Evolutionary conservation across 2,797 vertebrate genomes (phyloP), one percentile per base, ranked within the genome.

Genomic region (Syngnathus acus): DNA sequence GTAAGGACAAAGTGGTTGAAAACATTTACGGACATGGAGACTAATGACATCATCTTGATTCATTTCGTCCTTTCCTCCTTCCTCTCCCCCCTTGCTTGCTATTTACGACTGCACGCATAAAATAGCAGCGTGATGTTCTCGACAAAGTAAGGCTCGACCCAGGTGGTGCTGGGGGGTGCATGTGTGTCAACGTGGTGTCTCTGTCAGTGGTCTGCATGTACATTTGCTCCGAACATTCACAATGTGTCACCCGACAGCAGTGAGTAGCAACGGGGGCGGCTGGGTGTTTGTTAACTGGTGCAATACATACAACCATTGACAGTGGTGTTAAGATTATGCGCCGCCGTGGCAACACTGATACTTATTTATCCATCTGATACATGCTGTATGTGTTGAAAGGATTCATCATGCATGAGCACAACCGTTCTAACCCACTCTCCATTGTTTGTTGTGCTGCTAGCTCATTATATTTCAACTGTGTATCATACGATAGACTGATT

Each of bases 91-190:
- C 77, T 76, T 59, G 2, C 21, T 76, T 77, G 77, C 54, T 51
- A 68, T 42, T 66, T 65, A n/a, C 67, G 75, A 11, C 71, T 70
- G 64, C 71, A 54, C 83, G 78, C 81, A 78, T 82, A 75, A 82
- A 83, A 89, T 89, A 93, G 92, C 93, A 92, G 89, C 92, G 93
- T 86, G 92, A 93, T 74, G 89, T 93, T 90, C 91, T 93, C 74
- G 92, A 89, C 84, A 92, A 93, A 93, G 92, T 93, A 93, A 93
- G 92, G 78, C 74, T 73, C 68, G 38, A 70, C 74, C 76, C 69
- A 68, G 60, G 38, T 39, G 58, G 17, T 9, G 80, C 57, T 59
- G 14, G 11, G 26, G 57, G 14, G 57, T 48, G 62, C 62, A 64
- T 62, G 60, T 62, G 73, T 89, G 84, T 90, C 80, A 10, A 77